Conservation (phyloP, 2,113 vertebrate species). For the Rutilus rutilus region DNA sequence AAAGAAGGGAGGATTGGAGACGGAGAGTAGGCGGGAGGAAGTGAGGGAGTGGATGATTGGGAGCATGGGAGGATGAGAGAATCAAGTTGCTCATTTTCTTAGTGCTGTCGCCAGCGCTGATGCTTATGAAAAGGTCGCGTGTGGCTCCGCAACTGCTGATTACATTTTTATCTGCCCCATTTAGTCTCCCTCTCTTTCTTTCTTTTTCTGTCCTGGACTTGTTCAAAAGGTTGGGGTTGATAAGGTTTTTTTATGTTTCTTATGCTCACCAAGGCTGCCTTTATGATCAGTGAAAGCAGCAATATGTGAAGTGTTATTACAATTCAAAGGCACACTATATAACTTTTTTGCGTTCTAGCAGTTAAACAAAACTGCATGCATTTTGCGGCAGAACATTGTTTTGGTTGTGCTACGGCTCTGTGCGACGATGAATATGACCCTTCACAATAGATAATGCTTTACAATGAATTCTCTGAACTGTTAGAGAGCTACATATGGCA, state of each 20-base stretch:
- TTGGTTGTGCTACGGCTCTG: too few relatives aligned
- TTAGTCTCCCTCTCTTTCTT: background rate
- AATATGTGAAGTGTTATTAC: background rate
- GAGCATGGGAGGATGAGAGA: conserved; percentile 8
- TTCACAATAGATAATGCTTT: too few relatives aligned
- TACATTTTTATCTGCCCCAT: background rate
- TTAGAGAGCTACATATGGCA: too few relatives aligned
- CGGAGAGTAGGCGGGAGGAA: background rate
- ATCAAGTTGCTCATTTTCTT: background rate
- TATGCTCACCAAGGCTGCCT: background rate
- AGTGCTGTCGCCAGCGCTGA: background rate
- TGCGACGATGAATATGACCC: too few relatives aligned
- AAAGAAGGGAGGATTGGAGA: background rate
- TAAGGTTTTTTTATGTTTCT: background rate
- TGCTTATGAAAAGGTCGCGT: background rate
- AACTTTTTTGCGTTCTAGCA: too few relatives aligned
- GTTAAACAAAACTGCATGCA: too few relatives aligned
- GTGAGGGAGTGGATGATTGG: background rate
- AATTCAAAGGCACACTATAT: too few relatives aligned
- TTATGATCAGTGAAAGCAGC: background rate
- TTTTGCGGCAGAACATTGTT: too few relatives aligned
- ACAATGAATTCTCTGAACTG: too few relatives aligned
- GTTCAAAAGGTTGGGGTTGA: background rate
- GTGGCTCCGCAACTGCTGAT: background rate
- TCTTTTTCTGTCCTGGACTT: background rate